Percentiles rank a stretch among this genome's conserved stretches.
Conservation (phyloP, 2,888 invertebrate species). For the Unio pictorum region DNA sequence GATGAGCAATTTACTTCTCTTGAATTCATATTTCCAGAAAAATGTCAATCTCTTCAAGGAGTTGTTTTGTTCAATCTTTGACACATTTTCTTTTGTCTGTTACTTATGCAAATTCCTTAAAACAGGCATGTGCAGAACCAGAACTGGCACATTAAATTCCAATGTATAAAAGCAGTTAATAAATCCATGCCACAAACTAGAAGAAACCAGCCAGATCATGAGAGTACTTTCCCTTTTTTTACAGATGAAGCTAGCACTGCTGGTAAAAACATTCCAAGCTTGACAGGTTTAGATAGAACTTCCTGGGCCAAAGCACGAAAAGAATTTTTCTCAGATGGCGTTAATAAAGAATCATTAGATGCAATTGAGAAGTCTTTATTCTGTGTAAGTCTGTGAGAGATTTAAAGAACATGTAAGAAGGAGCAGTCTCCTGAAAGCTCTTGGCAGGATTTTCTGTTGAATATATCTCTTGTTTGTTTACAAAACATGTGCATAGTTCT, state of each 20-base stretch:
- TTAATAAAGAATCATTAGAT: constrained; percentile 71
- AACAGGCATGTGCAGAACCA: too few relatives aligned
- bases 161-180: neutral
- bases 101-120: too few relatives aligned
- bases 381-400: constrained; percentile 58
- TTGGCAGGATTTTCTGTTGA: too few relatives aligned
- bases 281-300: constrained; percentile 71
- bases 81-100: too few relatives aligned
- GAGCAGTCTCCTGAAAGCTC: too few relatives aligned
- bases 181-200: neutral
- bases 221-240: constrained; percentile 3
- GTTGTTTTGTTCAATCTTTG: too few relatives aligned
- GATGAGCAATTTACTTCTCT: too few relatives aligned
- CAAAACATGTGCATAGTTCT: too few relatives aligned
- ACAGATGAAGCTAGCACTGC: constrained; percentile 57
- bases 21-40: too few relatives aligned
- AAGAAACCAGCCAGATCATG: neutral
- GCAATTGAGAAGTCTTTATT: constrained; percentile 71
- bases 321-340: constrained; percentile 67
- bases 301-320: constrained; percentile 72
- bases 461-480: too few relatives aligned
- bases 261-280: constrained; percentile 67
- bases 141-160: neutral
- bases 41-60: too few relatives aligned
- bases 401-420: too few relatives aligned